Evolutionary conservation across 2,888 invertebrate species (phyloP).

Genomic region (Drosophila borealis): DNA sequence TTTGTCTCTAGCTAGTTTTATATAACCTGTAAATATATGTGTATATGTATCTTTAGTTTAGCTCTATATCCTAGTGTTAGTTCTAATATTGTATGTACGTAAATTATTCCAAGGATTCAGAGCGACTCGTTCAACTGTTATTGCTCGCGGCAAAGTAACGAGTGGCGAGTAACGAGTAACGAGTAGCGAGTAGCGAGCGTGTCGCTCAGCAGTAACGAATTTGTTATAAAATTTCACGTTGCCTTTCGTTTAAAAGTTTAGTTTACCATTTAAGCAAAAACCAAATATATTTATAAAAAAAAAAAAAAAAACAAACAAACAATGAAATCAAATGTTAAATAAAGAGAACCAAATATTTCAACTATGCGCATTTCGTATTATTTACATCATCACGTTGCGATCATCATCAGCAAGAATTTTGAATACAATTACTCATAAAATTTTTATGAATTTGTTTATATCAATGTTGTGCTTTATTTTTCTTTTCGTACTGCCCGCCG

Average conservation of each 20-base stretch:
- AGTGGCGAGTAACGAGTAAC: constrained; percentile 5
- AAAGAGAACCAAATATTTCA: constrained; percentile 66
- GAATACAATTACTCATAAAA: constrained; percentile 73
- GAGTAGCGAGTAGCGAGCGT: not conserved
- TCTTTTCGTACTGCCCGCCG: constrained; percentile 9
- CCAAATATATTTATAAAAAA: not conserved
- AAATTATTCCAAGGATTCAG: constrained; percentile 65
- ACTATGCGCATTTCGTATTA: constrained; percentile 55
- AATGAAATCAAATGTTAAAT: constrained; percentile 53
- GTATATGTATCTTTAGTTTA: constrained; percentile 33
- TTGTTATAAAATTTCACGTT: constrained; percentile 55
- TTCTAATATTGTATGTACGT: constrained; percentile 46
- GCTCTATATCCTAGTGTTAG: constrained; percentile 58
- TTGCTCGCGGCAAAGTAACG: constrained; percentile 24
- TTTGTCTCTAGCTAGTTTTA: constrained; percentile 43
- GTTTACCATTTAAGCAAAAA: constrained; percentile 45
- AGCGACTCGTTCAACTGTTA: constrained; percentile 18
- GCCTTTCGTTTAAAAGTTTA: constrained; percentile 61
- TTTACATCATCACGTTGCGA: constrained; percentile 47
- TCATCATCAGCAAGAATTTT: constrained; percentile 26
- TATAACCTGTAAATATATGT: constrained; percentile 42
- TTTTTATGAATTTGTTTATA: constrained; percentile 77
- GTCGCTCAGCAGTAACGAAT: constrained; percentile 43
- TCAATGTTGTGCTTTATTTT: constrained; percentile 42
- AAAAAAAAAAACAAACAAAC: not conserved